Conservation (phyloP, 2,113 vertebrate genomes). For the Copsychus sechellarum region DNA sequence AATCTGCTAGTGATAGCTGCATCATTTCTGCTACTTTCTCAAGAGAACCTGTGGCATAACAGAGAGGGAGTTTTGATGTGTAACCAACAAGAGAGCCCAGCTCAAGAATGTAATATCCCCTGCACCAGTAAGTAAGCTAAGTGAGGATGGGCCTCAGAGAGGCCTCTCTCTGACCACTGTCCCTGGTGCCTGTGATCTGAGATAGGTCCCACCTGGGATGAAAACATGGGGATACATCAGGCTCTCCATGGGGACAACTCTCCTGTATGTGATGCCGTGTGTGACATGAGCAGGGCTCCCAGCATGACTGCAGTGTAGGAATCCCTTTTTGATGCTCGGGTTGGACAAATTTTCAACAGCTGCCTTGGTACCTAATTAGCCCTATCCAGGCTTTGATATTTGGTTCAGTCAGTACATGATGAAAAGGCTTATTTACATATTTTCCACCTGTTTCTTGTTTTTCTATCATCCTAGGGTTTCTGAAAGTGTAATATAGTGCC, state of each 20-base stretch:
- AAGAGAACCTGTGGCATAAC: background rate
- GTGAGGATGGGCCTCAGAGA: background rate
- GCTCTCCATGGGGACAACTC: fast-evolving
- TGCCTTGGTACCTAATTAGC: conserved; percentile 32
- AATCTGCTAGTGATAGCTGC: background rate
- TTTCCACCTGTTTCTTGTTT: conserved; percentile 14
- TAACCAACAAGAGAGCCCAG: background rate
- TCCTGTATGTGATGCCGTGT: fast-evolving
- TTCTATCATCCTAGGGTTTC: background rate
- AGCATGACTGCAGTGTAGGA: background rate
- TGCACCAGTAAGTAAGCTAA: background rate
- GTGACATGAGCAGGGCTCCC: background rate
- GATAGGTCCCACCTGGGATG: background rate
- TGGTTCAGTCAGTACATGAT: conserved; percentile 16
- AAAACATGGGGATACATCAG: background rate
- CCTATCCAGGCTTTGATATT: conserved; percentile 10
- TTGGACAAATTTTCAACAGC: conserved; percentile 38
- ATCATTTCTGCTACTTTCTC: background rate
- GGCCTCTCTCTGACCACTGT: background rate
- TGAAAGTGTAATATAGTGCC: background rate
- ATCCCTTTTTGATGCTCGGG: background rate
- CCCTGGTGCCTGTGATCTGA: background rate
- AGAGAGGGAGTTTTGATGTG: background rate
- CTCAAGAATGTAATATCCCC: fast-evolving
- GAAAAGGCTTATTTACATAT: conserved; percentile 40